These are phyloP conservation scores for Calypte anna DNA, from an alignment of 2,113 vertebrate genomes.

Conservation along the genomic window DNA sequence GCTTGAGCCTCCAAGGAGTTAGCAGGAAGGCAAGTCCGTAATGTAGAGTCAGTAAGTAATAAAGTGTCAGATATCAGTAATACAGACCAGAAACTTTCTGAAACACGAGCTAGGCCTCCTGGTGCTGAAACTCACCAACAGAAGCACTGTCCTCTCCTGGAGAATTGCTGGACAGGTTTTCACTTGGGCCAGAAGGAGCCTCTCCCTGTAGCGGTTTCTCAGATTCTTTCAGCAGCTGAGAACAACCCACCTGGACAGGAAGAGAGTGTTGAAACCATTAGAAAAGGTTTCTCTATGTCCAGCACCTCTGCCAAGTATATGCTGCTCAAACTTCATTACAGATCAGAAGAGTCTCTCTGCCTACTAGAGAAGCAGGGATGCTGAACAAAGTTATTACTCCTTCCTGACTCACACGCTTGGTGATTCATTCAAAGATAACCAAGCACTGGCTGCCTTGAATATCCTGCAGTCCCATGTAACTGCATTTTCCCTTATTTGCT, in stretches of 20 bases:
- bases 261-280: not conserved
- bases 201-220: constrained; percentile 77
- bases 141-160: constrained; percentile 67
- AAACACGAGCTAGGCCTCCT: not conserved
- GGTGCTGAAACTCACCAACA: constrained; percentile 65
- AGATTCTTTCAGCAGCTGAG: constrained; percentile 80
- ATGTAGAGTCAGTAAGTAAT: not conserved
- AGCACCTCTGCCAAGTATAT: not conserved
- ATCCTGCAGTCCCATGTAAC: not conserved
- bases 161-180: constrained; percentile 72
- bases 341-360: not conserved
- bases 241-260: constrained; percentile 77
- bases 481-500: not conserved
- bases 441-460: not conserved
- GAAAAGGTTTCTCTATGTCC: not conserved
- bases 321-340: not conserved
- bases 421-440: not conserved
- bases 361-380: not conserved
- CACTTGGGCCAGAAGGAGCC: constrained; percentile 58
- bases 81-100: not conserved
- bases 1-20: not conserved
- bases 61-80: not conserved
- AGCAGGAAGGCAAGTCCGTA: not conserved
- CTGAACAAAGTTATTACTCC: not conserved
- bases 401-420: not conserved